These are phyloP conservation scores for Pseudolycoriella hygida DNA, from an alignment of 2,888 invertebrate genomes.

Conservation along the genomic window DNA sequence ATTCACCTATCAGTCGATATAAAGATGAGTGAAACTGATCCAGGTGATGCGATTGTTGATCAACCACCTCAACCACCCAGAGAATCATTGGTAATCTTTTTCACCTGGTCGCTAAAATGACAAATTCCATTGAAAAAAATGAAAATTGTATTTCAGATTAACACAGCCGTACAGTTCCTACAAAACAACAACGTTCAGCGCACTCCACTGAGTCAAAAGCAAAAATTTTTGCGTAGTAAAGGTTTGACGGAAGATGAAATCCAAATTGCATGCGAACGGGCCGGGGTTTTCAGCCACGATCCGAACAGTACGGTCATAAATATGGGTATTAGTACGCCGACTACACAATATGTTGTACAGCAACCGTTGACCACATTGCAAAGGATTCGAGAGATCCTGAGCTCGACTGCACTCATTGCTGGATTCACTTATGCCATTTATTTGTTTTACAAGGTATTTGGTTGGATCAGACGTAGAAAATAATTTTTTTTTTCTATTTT, in stretches of 20 bases:
- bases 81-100: constrained; percentile 21
- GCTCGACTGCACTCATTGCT: constrained; percentile 56
- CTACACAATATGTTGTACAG: constrained; percentile 4
- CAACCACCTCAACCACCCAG: constrained; percentile 15
- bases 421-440: constrained; percentile 63
- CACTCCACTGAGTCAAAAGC: constrained; percentile 60
- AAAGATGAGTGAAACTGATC: constrained; percentile 25
- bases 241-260: constrained; percentile 62
- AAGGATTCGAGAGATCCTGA: constrained; percentile 46
- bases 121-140: constrained; percentile 1
- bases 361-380: constrained; percentile 26
- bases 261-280: constrained; percentile 51
- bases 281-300: constrained; percentile 28
- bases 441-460: constrained; percentile 58
- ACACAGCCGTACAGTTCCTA: constrained; percentile 71
- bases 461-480: background rate
- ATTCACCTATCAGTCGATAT: constrained; percentile 24
- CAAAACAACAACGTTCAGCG: constrained; percentile 68
- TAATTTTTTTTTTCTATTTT: no score
- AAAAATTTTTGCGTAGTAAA: constrained; percentile 58
- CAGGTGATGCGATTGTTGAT: constrained; percentile 19
- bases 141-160: constrained; percentile 36
- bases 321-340: constrained; percentile 13
- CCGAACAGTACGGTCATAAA: constrained; percentile 24
- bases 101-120: constrained; percentile 1